Base-by-base conservation (phyloP, 2,797 vertebrate species). In the Pipistrellus pygmaeus region DNA sequence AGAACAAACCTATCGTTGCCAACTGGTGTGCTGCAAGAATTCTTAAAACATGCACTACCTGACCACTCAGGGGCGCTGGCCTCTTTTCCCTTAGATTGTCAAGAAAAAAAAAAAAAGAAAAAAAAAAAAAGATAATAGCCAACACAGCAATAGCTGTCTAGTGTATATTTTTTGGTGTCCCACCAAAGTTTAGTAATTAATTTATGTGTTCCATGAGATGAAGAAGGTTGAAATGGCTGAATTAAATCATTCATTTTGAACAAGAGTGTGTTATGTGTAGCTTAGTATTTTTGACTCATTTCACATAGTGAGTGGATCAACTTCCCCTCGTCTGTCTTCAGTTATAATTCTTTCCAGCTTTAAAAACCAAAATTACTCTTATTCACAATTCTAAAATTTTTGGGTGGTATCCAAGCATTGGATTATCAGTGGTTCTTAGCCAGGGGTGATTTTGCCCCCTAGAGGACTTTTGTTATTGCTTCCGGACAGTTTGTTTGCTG, bases 321-420 rank as follows among this genome's bases (percentile, higher is more conserved):
- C 15, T 72, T 93, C 21, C 38, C 27, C 20, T 51, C 41, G 6
- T 57, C 0, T 60, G 32, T 64, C 30, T 86, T 92, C 8, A n/a
- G 7, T 35, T 21, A 21, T 9, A 90, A 80, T 85, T 91, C 48
- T 60, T 91, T 94, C 83, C 73, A 41, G 14, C 11, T 85, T 96
- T 20, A 82, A 85, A 94, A 90, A 20, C 32, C 57, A 35, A 1
- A 46, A 15, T 91, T 92, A 66, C 8, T 14, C 6, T 81, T 21
- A 2, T 55, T 13, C 25, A 1, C 90, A 90, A 64, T 53, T 85
- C 8, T 71, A 1, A 76, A 94, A 51, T 46, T 46, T 38, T 53
- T 88, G 15, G 18, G 20, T 84, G 6, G 68, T 8, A 23, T n/a
- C 71, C 41, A 76, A 6, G 6, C 30, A 30, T 55, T 75, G 51